Percentiles rank a stretch among this genome's conserved stretches.
Conservation (phyloP, 2,797 vertebrate species). For the Lithobates pipiens region DNA sequence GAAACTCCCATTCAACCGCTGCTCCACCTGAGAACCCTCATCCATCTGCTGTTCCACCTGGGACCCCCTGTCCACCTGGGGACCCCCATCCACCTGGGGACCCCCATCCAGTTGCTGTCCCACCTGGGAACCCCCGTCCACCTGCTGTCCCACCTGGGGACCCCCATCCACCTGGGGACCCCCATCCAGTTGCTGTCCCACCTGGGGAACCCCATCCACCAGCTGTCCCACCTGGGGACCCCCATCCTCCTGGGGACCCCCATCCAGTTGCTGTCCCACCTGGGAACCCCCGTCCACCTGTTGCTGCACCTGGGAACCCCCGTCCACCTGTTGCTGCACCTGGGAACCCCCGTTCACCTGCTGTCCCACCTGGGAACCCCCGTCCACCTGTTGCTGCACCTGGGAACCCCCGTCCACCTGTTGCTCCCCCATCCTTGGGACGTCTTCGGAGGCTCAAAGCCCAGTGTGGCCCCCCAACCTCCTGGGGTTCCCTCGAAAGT, state of each 20-base stretch:
- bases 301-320: conserved; percentile 66
- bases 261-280: conserved; percentile 91
- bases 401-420: conserved; percentile 33
- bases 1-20: conserved; percentile 79
- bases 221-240: too few species aligned
- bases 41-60: too few species aligned
- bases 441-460: not conserved
- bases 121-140: too few species aligned
- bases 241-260: conserved; percentile 80
- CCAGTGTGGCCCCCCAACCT: not conserved
- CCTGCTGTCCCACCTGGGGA: too few species aligned
- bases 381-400: conserved; percentile 48
- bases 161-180: conserved; percentile 79
- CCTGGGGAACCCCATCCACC: conserved; percentile 65
- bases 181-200: conserved; percentile 50
- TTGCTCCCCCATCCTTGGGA: not conserved
- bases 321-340: conserved; percentile 35
- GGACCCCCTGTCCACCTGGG: too few species aligned
- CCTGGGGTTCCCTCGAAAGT: not conserved
- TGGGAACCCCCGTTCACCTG: conserved; percentile 60
- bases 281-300: conserved; percentile 71
- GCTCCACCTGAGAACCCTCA: too few species aligned
- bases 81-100: conserved; percentile 67
- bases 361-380: too few species aligned
- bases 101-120: not conserved